Base-by-base conservation (phyloP, 1,140 invertebrate species). In the Lysiphlebus fabarum region DNA sequence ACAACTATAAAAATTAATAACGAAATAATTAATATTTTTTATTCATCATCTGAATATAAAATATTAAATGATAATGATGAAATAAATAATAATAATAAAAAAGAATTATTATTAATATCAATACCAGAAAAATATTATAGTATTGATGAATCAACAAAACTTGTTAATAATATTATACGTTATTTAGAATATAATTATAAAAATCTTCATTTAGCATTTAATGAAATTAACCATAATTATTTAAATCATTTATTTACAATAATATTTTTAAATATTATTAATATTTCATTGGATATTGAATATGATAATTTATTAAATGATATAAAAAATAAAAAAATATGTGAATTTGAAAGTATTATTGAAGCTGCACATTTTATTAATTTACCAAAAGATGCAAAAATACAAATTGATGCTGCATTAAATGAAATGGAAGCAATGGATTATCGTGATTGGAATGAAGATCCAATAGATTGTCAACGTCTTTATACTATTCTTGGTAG, bases 351-450 rank as follows among this genome's bases (percentile, higher is more conserved):
- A 56, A 69, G 63, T n/a, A 64, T 71, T 38, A 65, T 77, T 42
- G 69, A 72, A 26, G 82, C 81, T 43, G 82, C 84, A 40, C 81
- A 84, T 66, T 77, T 77, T 49, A 74, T 90, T 42, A 81, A 83
- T n/a, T 70, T 92, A 49, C 88, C 89, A 3, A 83, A 86, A 69
- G 89, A 90, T 65, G 87, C 87, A 8, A 85, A 87, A 67, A 81
- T 90, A 62, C 86, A 90, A 73, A 84, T 91, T 54, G 89, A 91
- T 69, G 87, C 90, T 74, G 88, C 88, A 5, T 75, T 92, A 6
- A 89, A 86, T 67, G 89, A 92, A 75, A 82, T 92, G 71, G 89
- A 90, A 77, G 86, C 90, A 12, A 89, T 89, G 78, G 89, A 91
- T 76, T 90, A 91, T 74, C 79, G 87, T 66, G 88, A 90, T 75